A percentile compares a stretch with the other conserved stretches of the same genome.
These are phyloP conservation scores for Mylabris phalerata DNA, from an alignment of 1,140 invertebrate genomes.

Conservation along the genomic window DNA sequence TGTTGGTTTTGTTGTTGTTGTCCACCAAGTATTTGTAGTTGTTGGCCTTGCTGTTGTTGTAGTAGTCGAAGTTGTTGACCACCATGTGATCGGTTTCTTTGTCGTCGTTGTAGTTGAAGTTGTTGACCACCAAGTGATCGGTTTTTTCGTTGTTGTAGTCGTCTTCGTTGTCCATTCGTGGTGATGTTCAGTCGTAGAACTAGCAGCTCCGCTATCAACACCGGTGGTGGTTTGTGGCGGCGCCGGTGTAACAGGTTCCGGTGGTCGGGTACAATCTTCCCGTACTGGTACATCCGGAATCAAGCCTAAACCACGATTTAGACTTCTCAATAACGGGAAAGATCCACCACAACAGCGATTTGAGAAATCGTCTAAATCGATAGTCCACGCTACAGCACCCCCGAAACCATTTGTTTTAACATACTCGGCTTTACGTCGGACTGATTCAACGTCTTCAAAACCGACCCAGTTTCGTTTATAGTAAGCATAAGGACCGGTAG, in stretches of 20 bases:
- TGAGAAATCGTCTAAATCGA: constrained; percentile 85
- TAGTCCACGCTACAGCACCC: constrained; percentile 81
- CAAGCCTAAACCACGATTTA: constrained; percentile 67
- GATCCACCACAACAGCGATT: constrained; percentile 73
- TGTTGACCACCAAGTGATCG: constrained; percentile 38
- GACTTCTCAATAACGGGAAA: constrained; percentile 65
- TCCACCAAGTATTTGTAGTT: constrained; percentile 15
- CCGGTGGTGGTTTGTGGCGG: constrained; percentile 63
- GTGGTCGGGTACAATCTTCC: constrained; percentile 58
- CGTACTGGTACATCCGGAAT: constrained; percentile 48
- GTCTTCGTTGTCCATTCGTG: constrained; percentile 28
- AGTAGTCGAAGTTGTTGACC: constrained; percentile 29
- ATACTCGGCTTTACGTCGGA: constrained; percentile 70
- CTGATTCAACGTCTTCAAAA: constrained; percentile 74
- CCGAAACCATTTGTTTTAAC: constrained; percentile 63
- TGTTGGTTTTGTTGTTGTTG: constrained; percentile 37
- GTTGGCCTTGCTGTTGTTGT: constrained; percentile 26
- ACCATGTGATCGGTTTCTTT: constrained; percentile 32
- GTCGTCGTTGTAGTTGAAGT: constrained; percentile 15
- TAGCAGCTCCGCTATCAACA: constrained; percentile 37
- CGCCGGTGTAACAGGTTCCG: constrained; percentile 59
- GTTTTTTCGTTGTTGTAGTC: constrained; percentile 35
- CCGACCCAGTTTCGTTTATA: constrained; percentile 82
- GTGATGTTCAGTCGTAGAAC: constrained; percentile 6
- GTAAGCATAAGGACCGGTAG: constrained; percentile 70